A percentile compares a stretch with the other conserved stretches of the same genome.
These are phyloP conservation scores for Alosa sapidissima DNA, from an alignment of 2,797 vertebrate species.

Conservation along the genomic window DNA sequence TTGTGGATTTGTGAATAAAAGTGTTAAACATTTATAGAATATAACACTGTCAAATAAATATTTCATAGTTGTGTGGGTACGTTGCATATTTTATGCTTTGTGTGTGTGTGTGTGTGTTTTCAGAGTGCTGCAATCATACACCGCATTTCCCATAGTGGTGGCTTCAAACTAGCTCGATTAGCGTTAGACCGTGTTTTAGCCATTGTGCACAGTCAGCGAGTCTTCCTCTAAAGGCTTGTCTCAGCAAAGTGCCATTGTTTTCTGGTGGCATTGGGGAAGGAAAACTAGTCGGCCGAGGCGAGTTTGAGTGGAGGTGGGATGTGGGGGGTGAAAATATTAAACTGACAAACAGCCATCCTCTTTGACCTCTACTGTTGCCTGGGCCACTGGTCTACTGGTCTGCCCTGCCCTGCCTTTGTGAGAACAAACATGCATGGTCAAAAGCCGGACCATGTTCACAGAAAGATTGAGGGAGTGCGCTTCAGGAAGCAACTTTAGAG, in stretches of 20 bases:
- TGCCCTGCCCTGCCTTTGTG: neutral
- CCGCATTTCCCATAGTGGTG: neutral
- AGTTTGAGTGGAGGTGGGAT: neutral
- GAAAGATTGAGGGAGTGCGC: neutral
- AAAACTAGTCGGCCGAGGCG: neutral
- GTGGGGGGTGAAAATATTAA: neutral
- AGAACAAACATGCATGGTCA: neutral
- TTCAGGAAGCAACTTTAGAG: neutral
- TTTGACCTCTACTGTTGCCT: neutral
- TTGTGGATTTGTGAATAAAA: neutral
- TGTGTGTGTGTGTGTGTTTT: neutral
- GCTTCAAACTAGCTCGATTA: neutral
- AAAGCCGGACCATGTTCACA: neutral
- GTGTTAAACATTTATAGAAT: neutral
- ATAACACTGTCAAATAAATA: neutral
- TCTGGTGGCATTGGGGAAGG: neutral
- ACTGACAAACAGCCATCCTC: neutral
- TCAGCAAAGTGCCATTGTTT: conserved; percentile 12
- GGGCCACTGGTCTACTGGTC: neutral
- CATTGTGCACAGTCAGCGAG: neutral
- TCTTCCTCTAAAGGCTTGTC: neutral
- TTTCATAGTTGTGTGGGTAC: neutral
- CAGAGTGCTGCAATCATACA: neutral
- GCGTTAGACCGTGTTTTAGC: neutral
- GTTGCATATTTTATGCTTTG: neutral